phyloP scores from a whole-genome alignment of 2,797 vertebrate species.

The Sphenopsis melanotis region DNA sequence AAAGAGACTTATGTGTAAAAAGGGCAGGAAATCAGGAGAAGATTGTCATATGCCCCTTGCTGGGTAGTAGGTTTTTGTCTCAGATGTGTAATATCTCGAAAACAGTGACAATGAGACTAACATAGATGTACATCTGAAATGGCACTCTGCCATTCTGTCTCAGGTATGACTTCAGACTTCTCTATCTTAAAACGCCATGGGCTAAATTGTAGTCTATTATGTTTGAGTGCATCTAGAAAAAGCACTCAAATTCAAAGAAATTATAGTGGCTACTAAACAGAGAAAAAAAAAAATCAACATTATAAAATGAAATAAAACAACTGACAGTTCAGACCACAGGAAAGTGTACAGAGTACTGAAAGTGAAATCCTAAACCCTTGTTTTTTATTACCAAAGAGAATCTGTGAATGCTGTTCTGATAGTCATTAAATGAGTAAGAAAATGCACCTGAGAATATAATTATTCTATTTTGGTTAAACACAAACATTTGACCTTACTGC shows the following conservation, averaged over 20 bases:
- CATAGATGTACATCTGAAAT: neutral
- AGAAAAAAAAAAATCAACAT: neutral
- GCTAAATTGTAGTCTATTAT: neutral
- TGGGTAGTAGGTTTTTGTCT: neutral
- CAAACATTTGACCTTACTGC: constrained; percentile 15
- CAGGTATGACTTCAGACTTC: neutral
- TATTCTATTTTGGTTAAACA: neutral
- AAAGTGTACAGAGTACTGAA: neutral
- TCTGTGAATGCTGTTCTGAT: neutral
- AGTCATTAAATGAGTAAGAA: neutral
- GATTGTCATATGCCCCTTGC: neutral
- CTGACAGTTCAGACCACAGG: neutral
- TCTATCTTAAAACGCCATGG: neutral
- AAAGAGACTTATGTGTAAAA: neutral
- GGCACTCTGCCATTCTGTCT: neutral
- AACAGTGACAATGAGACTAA: neutral
- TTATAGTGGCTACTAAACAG: neutral
- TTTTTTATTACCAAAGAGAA: neutral
- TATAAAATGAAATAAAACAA: neutral
- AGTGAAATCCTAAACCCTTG: neutral
- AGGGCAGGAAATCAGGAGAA: neutral
- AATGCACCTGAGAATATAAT: neutral
- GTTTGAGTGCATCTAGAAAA: neutral
- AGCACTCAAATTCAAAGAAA: neutral
- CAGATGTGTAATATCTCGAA: neutral